phyloP scores from a whole-genome alignment of 1,140 invertebrate species.

The Drosophila pseudoananassae region DNA sequence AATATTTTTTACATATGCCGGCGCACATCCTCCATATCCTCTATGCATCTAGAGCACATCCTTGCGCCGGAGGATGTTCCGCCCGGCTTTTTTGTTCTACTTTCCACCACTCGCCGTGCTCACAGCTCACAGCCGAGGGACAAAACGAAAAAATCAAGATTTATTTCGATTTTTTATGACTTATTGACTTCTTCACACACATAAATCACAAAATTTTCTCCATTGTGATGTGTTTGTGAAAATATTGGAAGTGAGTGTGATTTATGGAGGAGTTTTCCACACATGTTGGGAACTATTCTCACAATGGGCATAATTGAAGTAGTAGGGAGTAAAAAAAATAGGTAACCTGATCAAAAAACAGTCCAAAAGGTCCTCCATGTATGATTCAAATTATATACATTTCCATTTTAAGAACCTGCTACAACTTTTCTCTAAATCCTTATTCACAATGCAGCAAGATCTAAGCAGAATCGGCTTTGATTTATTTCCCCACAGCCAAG shows the following conservation, averaged over 20 bases:
- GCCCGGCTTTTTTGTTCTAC: conserved; percentile 21
- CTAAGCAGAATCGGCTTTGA: conserved; percentile 59
- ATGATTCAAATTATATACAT: conserved; percentile 5
- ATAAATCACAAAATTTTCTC: conserved; percentile 75
- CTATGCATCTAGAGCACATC: conserved; percentile 12
- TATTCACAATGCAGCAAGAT: conserved; percentile 52
- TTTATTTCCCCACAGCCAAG: conserved; percentile 55
- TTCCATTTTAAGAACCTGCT: conserved; percentile 18
- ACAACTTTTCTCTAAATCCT: conserved; percentile 51
- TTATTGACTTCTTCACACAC: conserved; percentile 77
- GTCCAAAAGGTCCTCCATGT: too few relatives aligned
- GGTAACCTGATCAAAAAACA: conserved; percentile 13
- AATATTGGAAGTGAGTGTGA: conserved; percentile 76
- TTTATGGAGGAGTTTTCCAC: conserved; percentile 49
- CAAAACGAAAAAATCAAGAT: conserved; percentile 45
- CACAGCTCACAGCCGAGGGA: conserved; percentile 3
- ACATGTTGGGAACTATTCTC: conserved; percentile 45
- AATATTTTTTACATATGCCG: conserved; percentile 67
- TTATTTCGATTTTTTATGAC: conserved; percentile 75
- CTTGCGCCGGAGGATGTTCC: conserved; percentile 18
- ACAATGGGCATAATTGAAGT: conserved; percentile 42
- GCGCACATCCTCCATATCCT: conserved; percentile 2
- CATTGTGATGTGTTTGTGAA: conserved; percentile 78
- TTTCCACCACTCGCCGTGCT: conserved; percentile 18
- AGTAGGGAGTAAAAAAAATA: background rate